Evolutionary conservation across 2,888 invertebrate genomes (phyloP).

Genomic region (Trachelus stipa): DNA sequence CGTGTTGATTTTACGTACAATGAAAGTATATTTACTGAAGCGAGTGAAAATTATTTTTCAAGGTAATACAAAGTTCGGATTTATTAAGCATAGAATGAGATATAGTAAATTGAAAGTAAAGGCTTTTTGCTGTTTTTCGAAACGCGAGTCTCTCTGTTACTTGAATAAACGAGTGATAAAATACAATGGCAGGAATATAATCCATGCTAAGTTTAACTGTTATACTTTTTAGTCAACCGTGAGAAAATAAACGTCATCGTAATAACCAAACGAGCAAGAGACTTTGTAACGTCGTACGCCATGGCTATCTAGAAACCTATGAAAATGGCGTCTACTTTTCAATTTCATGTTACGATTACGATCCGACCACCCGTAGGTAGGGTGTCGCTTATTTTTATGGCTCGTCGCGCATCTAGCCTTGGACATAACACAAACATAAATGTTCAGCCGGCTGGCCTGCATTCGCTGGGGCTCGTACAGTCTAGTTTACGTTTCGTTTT

Average conservation of each 20-base stretch:
- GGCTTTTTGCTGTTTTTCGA: neutral
- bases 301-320: neutral
- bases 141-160: neutral
- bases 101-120: neutral
- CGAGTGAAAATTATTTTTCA: neutral
- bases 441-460: neutral
- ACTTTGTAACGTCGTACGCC: neutral
- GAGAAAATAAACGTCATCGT: neutral
- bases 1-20: neutral
- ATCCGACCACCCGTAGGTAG: neutral
- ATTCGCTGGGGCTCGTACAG: neutral
- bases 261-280: neutral
- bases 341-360: neutral
- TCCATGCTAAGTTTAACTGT: neutral
- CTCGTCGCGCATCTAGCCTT: neutral
- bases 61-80: neutral
- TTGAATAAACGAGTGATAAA: neutral
- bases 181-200: neutral
- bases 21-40: neutral
- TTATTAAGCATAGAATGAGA: neutral
- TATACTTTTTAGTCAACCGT: neutral
- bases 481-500: neutral
- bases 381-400: neutral
- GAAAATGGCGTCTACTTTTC: neutral
- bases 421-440: neutral